phyloP scores from a whole-genome alignment of 1,140 invertebrate species.

The Linepithema humile region DNA sequence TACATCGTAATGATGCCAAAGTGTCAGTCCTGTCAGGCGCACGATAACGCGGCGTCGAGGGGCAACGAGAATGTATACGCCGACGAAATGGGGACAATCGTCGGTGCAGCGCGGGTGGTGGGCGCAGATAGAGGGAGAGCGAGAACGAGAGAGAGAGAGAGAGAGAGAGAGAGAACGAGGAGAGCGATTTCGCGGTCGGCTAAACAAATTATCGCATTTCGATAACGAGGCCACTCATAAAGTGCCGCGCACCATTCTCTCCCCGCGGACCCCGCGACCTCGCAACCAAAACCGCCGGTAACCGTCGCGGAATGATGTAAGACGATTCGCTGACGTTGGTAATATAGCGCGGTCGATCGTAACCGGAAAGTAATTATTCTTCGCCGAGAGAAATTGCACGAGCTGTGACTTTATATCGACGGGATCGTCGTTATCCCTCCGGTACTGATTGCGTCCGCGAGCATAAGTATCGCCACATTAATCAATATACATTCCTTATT shows the following conservation, averaged over 20 bases:
- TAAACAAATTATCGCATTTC: constrained; percentile 76
- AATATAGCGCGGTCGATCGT: constrained; percentile 19
- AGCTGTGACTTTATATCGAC: constrained; percentile 4
- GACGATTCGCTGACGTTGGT: constrained; percentile 33
- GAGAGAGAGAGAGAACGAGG: neutral
- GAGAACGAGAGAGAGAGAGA: no score
- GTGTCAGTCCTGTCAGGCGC: constrained; percentile 70
- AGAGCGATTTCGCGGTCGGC: constrained; percentile 66
- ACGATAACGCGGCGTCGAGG: constrained; percentile 60
- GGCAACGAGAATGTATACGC: constrained; percentile 49
- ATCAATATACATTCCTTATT: neutral
- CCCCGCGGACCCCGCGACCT: neutral
- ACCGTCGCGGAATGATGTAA: constrained; percentile 20
- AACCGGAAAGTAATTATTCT: constrained; percentile 35
- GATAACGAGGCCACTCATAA: constrained; percentile 72
- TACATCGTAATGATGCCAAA: constrained; percentile 73
- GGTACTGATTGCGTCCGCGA: neutral
- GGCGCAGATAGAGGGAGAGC: neutral
- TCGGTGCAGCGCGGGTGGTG: neutral
- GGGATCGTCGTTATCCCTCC: neutral
- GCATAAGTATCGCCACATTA: neutral
- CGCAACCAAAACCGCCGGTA: neutral
- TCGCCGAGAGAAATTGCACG: neutral
- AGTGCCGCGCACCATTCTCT: constrained; percentile 13
- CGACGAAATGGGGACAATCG: constrained; percentile 39